Evolutionary conservation across 1,140 invertebrate species (phyloP), one percentile per base, ranked within the genome.

Genomic region (Potamilus streckersoni): DNA sequence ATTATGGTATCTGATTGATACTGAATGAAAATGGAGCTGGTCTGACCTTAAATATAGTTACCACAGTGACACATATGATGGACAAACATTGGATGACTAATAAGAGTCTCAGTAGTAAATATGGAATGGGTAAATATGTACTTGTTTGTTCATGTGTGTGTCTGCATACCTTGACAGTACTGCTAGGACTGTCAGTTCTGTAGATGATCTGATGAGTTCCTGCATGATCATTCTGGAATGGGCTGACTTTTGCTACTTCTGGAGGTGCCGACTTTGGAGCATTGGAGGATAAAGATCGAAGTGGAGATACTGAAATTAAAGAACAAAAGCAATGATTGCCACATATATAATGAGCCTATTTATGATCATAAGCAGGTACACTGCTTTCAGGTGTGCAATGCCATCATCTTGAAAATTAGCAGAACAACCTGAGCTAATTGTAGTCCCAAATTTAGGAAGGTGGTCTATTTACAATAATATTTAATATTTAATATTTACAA

Each of bases 191-290:
- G 63, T 74, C 83, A 23, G 84, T 74, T 74, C 81, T 84, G 78
- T 82, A 87, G 71, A 87, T 84, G 67, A 87, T 85, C 38, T 85
- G 85, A 68, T 86, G 85, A 49, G 38, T 49, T 11, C 38, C 38
- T 20, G 82, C 80, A 75, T 85, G 86, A 62, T 86, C 84, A 80
- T 81, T 78, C 31, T 79, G 66, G 59, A 81, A 84, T 16, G 73
- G 59, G 20, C 75, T 64, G 6, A 71, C 75, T 65, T 75, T 71
- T 5, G 67, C 58, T 38, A 71, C 63, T 19, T 67, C 59, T 31
- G 85, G 84, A 31, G 85, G 85, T 64, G 85, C 85, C 14, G 85
- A 87, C 68, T 82, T 81, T 17, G 86, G 84, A 71, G 86, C 82
- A 61, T 79, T 80, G 11, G 79, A 79, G 4, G 79, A 73, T 19